phyloP scores from a whole-genome alignment of 30 jellyfish, hydroid and myxozoan genomes.

The Phacellophora camtschatica region DNA sequence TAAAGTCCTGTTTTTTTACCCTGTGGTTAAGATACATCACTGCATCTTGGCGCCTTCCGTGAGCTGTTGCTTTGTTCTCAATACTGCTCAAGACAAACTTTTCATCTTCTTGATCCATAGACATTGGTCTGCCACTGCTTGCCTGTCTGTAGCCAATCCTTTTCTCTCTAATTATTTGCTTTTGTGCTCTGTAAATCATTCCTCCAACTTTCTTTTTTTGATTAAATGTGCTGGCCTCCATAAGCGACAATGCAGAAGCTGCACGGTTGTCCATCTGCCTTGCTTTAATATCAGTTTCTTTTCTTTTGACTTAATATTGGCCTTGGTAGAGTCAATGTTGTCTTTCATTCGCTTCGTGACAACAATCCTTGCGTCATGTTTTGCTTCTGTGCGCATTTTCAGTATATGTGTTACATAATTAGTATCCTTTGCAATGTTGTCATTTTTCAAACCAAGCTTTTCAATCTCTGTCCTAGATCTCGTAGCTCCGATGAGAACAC shows the following conservation, averaged over 20 bases:
- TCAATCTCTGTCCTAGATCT: background rate
- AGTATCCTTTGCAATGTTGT: background rate
- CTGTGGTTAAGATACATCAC: slow-evolving; percentile 29
- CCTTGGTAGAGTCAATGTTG: background rate
- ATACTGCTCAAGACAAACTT: slow-evolving; percentile 24
- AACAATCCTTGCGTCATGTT: background rate
- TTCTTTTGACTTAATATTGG: background rate
- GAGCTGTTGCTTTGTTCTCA: slow-evolving; percentile 39
- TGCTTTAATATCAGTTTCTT: background rate
- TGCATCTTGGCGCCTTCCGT: slow-evolving; percentile 47
- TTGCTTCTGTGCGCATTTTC: slow-evolving; percentile 14
- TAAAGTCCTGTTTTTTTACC: slow-evolving; percentile 38
- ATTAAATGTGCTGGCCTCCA: no score
- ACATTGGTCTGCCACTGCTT: slow-evolving; percentile 44
- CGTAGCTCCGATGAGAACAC: background rate
- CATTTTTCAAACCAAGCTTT: slow-evolving; percentile 1
- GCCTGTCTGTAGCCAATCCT: slow-evolving; percentile 13
- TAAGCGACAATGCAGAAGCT: no score
- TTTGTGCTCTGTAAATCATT: slow-evolving; percentile 4
- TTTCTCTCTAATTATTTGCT: background rate
- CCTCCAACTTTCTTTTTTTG: background rate
- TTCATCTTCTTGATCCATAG: slow-evolving; percentile 50
- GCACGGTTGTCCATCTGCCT: slow-evolving; percentile 9
- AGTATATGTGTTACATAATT: background rate
- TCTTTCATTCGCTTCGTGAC: background rate